phyloP scores from a whole-genome alignment of 2,888 invertebrate species.

The Diloba caeruleocephala region DNA sequence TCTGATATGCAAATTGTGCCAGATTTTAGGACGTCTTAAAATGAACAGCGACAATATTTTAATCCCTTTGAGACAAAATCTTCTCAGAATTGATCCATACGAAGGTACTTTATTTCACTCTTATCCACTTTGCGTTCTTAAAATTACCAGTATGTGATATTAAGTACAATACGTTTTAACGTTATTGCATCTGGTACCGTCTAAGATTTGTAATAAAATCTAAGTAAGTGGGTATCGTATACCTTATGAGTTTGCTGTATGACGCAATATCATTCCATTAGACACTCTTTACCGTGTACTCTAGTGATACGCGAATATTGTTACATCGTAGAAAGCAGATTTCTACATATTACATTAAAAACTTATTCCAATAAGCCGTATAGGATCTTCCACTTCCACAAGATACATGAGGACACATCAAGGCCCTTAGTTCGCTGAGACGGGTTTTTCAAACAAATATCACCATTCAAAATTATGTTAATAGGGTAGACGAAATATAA shows the following conservation, averaged over 20 bases:
- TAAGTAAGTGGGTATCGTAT: constrained; percentile 70
- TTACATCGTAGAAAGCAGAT: constrained; percentile 23
- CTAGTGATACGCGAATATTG: constrained; percentile 41
- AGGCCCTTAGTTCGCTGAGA: constrained; percentile 13
- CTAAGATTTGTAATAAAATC: constrained; percentile 70
- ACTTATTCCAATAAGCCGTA: constrained; percentile 16
- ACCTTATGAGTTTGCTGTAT: constrained; percentile 70
- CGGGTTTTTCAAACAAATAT: constrained; percentile 18
- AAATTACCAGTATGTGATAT: constrained; percentile 32
- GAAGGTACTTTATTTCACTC: constrained; percentile 29
- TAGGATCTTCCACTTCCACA: constrained; percentile 8
- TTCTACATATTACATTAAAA: constrained; percentile 34
- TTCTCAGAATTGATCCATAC: constrained; percentile 27
- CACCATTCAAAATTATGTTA: too few species aligned
- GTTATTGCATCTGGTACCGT: constrained; percentile 63
- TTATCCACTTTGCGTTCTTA: constrained; percentile 19
- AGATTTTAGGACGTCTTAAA: constrained; percentile 34
- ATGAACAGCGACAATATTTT: constrained; percentile 23
- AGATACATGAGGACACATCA: constrained; percentile 6
- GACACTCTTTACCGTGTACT: constrained; percentile 59
- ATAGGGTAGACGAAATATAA: too few species aligned
- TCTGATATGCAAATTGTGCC: constrained; percentile 8
- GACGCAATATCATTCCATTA: constrained; percentile 68
- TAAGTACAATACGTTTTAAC: constrained; percentile 41
- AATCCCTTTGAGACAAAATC: constrained; percentile 23